Base-by-base conservation (phyloP, 1,140 invertebrate genomes). In the Atta colombica region DNA sequence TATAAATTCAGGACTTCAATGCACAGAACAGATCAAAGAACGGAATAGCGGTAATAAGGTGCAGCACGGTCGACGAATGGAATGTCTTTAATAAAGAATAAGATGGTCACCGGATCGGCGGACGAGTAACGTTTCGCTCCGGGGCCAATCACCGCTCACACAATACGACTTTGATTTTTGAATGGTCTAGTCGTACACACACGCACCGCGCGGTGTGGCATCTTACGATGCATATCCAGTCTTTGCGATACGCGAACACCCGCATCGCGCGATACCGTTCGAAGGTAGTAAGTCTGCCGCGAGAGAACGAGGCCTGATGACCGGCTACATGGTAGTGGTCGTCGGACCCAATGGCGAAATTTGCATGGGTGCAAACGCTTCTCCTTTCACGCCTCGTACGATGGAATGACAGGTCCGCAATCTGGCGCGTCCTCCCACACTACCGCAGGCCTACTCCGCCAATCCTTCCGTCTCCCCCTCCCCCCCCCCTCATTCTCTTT, bases 321-420 rank as follows among this genome's bases (percentile, higher is more conserved):
- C 84, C 89, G 53, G 53, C 51, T 39, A 58, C 75, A n/a, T n/a
- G 81, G 14, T 25, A 16, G 58, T 51, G 66, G 66, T 69, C 66
- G 55, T 25, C 45, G 53, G 69, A 72, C 61, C 45, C 78, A 65
- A 85, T 90, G 88, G 68, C 63, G 77, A 71, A 90, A 91, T 90
- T 90, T 90, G 74, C 89, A 90, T 90, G 80, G 80, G 75, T 55
- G 80, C 82, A 68, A 74, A 78, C 81, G 89, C 87, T 86, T 91
- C 89, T 90, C 87, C 89, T 90, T 90, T 90, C 89, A 91, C 89
- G 87, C 89, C 89, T 91, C 87, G 85, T 82, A 90, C 66, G 87
- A 63, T 35, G 86, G 82, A 88, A 90, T 84, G 89, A 91, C 89
- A 90, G 89, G 81, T 86, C 81, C 89, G 89, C 90, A 91, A 91